Evolutionary conservation across 2,797 vertebrate genomes (phyloP), one percentile per base, ranked within the genome.

Genomic region (Leucoraja ocellata): DNA sequence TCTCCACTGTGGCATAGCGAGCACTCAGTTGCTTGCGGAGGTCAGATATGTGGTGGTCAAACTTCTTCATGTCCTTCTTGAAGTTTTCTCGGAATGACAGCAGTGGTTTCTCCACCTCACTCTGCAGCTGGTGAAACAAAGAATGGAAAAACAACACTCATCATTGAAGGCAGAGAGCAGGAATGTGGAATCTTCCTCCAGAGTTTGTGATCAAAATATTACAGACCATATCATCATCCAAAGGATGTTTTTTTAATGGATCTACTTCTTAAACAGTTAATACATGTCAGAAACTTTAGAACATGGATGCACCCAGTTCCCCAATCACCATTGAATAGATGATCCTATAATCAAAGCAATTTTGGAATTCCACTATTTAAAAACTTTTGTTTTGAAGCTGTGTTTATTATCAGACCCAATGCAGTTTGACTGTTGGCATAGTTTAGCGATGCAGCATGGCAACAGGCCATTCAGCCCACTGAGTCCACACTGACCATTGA

Each of bases 21-120:
- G 97, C 97, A n/a, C 97, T 96, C 39, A 99, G 97, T 94, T 99
- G 98, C 95, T 99, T 99, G 93, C 98, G 95, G 0, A 99, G 94
- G 95, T 99, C 98, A 0, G 97, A 96, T 0, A 99, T 98, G 95
- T 99, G 98, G 94, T 99, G 98, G 95, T 99, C 99, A 5, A 98
- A 98, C 95, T 98, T 97, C 93, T 99, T 99, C 98, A 99, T 98
- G 96, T 99, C 99, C 94, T 99, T 99, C 96, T 99, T 99, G 93
- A 99, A 99, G 96, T 99, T 99, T 95, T 99, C 99, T 6, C 99
- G 96, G 96, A 98, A 99, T 93, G 95, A 97, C 91, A 99, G 96
- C 7, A 99, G 95, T 14, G 99, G 99, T 88, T 99, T 99, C 95
- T 99, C 99, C 63, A 99, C 98, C 94, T 99, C 98, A 0, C 98